Conservation (phyloP, 2,888 invertebrate genomes). For the Lasioglossum villosulum region DNA sequence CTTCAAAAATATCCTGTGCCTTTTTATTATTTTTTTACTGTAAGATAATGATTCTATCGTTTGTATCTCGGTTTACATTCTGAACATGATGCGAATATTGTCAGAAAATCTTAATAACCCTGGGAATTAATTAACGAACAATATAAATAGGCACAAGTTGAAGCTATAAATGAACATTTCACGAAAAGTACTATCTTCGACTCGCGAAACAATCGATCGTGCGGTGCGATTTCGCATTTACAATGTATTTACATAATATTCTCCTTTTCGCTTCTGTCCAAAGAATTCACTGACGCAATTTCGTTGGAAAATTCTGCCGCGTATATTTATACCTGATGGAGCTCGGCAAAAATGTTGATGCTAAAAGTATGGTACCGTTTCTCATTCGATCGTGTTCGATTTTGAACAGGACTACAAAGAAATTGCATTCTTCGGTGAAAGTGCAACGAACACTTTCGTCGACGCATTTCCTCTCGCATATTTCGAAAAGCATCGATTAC, state of each 20-base stretch:
- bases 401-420: not conserved
- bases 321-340: not conserved
- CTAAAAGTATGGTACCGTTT: not conserved
- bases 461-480: not conserved
- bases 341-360: not conserved
- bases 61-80: no score
- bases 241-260: not conserved
- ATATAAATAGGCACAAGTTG: not conserved
- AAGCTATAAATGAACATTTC: not conserved
- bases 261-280: not conserved
- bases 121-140: not conserved
- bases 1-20: not conserved
- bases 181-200: not conserved
- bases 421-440: not conserved
- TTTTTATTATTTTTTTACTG: not conserved
- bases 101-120: not conserved
- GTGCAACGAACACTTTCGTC: not conserved
- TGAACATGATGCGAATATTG: not conserved
- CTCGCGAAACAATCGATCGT: not conserved
- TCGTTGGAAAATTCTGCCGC: not conserved
- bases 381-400: not conserved
- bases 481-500: not conserved
- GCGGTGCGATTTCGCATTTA: not conserved
- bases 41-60: not conserved
- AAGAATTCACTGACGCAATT: slow-evolving; percentile 2